Conservation (phyloP, 2,888 invertebrate genomes). For the Kuschelorhynchus macadamiae region DNA sequence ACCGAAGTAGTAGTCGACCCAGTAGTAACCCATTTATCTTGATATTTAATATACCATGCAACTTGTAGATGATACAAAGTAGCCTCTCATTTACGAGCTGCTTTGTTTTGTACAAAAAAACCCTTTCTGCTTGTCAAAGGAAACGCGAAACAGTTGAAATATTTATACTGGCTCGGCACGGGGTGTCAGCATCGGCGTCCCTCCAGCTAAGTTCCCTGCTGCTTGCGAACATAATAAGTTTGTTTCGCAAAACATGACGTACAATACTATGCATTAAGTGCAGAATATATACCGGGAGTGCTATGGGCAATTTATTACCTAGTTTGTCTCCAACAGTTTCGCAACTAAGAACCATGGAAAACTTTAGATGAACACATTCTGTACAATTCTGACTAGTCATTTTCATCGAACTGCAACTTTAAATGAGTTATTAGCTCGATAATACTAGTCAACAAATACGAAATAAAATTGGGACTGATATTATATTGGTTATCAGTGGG, state of each 20-base stretch:
- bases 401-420: too few relatives aligned
- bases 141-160: neutral
- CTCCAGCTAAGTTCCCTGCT: neutral
- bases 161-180: neutral
- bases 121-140: slow-evolving; percentile 7
- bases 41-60: too few relatives aligned
- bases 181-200: neutral
- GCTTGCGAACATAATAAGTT: slow-evolving; percentile 6
- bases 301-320: slow-evolving; percentile 55
- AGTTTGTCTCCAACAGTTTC: slow-evolving; percentile 37
- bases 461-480: too few relatives aligned
- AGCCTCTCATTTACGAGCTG: neutral
- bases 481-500: too few relatives aligned
- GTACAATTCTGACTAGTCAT: too few relatives aligned
- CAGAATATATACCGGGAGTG: slow-evolving; percentile 56
- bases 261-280: slow-evolving; percentile 60
- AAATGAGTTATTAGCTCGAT: too few relatives aligned
- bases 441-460: too few relatives aligned
- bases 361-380: too few relatives aligned
- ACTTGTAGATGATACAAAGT: too few relatives aligned
- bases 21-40: too few relatives aligned
- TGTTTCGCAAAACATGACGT: slow-evolving; percentile 57
- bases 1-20: too few relatives aligned
- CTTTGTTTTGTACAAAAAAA: neutral
- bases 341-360: neutral